A percentile compares a stretch with the other conserved stretches of the same genome.
These are phyloP conservation scores for Glaucomys volans DNA, from an alignment of 2,113 vertebrate species.

Conservation along the genomic window DNA sequence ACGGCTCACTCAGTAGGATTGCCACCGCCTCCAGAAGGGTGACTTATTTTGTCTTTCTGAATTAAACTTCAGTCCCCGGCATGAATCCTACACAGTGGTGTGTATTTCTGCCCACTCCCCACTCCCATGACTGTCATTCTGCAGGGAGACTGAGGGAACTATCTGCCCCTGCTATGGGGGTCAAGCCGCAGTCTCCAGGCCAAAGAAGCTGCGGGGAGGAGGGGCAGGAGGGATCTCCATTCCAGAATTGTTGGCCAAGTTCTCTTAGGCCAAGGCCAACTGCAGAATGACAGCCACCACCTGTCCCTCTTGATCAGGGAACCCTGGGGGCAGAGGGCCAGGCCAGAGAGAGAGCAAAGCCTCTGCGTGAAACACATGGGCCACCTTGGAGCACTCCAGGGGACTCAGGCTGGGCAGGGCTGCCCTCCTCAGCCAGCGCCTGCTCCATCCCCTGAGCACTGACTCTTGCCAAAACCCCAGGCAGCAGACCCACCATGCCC, in stretches of 20 bases:
- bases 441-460: rapidly evolving
- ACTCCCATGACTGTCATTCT: rapidly evolving
- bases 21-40: not conserved
- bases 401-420: not conserved
- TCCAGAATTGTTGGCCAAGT: not conserved
- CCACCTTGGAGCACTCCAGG: not conserved
- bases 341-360: not conserved
- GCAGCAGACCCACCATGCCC: not conserved
- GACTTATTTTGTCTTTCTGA: not conserved
- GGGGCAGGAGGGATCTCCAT: not conserved
- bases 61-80: not conserved
- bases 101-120: not conserved
- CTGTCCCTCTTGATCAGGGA: constrained; percentile 45
- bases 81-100: not conserved
- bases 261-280: not conserved
- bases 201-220: not conserved
- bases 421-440: not conserved
- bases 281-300: constrained; percentile 41
- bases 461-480: not conserved
- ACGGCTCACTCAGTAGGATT: not conserved
- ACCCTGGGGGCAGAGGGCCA: not conserved
- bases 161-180: not conserved
- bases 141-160: not conserved
- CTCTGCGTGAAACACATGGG: not conserved
- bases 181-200: constrained; percentile 26